phyloP scores from a whole-genome alignment of 2,888 invertebrate species.

The Bellardia pandia region DNA sequence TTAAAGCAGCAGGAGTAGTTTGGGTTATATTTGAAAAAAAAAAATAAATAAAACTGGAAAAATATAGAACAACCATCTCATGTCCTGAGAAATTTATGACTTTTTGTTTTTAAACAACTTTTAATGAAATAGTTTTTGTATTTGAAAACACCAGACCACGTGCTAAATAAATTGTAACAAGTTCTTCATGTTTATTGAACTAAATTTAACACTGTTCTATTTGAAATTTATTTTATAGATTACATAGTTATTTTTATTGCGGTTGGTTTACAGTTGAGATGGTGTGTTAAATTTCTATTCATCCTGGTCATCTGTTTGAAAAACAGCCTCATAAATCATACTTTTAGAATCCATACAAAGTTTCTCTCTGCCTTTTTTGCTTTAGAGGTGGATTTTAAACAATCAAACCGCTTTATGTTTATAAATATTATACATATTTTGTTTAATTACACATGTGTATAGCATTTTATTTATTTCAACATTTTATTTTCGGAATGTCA shows the following conservation, averaged over 20 bases:
- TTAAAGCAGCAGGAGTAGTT: conserved; percentile 58
- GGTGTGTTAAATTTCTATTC: not conserved
- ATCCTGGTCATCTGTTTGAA: conserved; percentile 35
- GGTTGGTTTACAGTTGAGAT: conserved; percentile 12
- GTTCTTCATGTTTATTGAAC: conserved; percentile 25
- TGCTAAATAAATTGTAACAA: conserved; percentile 56
- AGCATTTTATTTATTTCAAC: conserved; percentile 1
- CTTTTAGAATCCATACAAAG: not conserved
- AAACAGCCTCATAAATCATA: conserved; percentile 40
- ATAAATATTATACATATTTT: conserved; percentile 10
- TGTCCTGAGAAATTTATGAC: conserved; percentile 63
- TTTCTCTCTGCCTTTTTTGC: not conserved
- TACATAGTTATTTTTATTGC: conserved; percentile 4
- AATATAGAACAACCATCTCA: conserved; percentile 11
- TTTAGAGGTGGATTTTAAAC: not conserved
- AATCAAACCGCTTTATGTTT: not conserved
- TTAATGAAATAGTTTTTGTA: conserved; percentile 39
- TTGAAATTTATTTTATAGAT: not conserved
- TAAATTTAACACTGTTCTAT: not conserved
- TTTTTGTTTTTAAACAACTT: conserved; percentile 55
- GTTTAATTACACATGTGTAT: conserved; percentile 39
- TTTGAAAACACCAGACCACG: conserved; percentile 47
- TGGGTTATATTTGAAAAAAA: not conserved
- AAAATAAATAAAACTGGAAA: not conserved
- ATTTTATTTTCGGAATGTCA: conserved; percentile 43